These are phyloP conservation scores for Bellardia pandia DNA, from an alignment of 2,888 invertebrate species.

Conservation along the genomic window DNA sequence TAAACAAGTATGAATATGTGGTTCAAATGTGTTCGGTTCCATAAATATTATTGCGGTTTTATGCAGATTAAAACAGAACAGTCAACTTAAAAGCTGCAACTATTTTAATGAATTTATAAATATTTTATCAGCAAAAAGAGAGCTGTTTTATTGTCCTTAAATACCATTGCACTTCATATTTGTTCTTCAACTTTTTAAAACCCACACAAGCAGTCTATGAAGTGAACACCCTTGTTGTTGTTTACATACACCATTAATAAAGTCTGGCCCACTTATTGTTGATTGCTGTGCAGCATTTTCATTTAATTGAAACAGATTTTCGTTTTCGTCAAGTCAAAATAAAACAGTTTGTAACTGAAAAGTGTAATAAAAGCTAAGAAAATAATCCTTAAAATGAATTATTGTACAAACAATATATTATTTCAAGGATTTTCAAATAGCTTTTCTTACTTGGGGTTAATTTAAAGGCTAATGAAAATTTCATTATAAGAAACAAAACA, in stretches of 20 bases:
- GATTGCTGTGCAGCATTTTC: not conserved
- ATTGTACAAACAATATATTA: not conserved
- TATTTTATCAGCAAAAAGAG: too few species aligned
- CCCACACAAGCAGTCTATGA: not conserved
- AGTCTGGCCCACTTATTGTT: not conserved
- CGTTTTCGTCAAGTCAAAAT: not conserved
- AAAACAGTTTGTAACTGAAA: not conserved
- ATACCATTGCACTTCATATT: too few species aligned
- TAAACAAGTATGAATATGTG: too few species aligned
- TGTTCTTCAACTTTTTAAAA: too few species aligned
- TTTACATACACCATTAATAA: not conserved
- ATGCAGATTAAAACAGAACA: too few species aligned
- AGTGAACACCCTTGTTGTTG: not conserved
- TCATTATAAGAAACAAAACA: slow-evolving; percentile 9
- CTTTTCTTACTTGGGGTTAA: slow-evolving; percentile 7
- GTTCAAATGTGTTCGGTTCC: too few species aligned
- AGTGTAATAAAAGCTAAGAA: slow-evolving; percentile 7
- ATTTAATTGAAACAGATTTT: slow-evolving; percentile 19
- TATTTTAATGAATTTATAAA: too few species aligned
- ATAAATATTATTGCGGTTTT: too few species aligned
- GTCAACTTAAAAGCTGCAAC: too few species aligned
- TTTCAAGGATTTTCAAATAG: not conserved
- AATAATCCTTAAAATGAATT: not conserved
- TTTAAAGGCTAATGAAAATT: slow-evolving; percentile 21
- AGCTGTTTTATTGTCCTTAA: too few species aligned